Conservation (phyloP, 2,113 vertebrate genomes). For the Clarias gariepinus region DNA sequence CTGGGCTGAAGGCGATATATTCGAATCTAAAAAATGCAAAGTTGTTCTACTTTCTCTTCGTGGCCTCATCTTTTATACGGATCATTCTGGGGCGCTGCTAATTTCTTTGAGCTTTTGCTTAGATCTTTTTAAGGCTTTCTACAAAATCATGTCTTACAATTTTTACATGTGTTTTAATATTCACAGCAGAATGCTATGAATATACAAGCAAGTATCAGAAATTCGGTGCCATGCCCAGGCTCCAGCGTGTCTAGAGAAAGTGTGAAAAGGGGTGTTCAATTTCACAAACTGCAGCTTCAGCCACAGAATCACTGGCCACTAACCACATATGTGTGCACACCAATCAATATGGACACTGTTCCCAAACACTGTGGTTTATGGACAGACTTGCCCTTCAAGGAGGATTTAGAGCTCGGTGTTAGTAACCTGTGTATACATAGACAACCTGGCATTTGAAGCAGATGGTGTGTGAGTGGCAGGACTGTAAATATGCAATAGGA, state of each 20-base stretch:
- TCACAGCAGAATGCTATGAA: not conserved
- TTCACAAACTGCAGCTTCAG: conserved; percentile 9
- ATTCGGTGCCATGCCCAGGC: not conserved
- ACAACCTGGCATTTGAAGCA: conserved; percentile 37
- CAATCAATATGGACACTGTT: conserved; percentile 23
- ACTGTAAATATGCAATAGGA: conserved; percentile 50
- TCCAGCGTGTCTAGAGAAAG: conserved; percentile 4
- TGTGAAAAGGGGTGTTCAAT: conserved; percentile 24
- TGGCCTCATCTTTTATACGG: conserved; percentile 9
- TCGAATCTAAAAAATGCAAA: conserved; percentile 39
- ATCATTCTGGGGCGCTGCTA: conserved; percentile 13
- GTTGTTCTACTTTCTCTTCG: conserved; percentile 26
- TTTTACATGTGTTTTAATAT: conserved; percentile 1
- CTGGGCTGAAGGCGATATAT: conserved; percentile 62
- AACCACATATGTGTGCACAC: conserved; percentile 20
- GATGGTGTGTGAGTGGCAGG: conserved; percentile 39
- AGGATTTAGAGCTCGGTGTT: conserved; percentile 6
- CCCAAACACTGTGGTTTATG: conserved; percentile 19
- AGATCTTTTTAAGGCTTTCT: not conserved
- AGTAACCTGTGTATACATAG: conserved; percentile 4
- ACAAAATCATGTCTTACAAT: too few species aligned
- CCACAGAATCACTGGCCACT: not conserved
- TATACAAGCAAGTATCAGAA: not conserved
- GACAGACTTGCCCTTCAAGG: conserved; percentile 10
- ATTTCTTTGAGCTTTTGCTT: not conserved